A percentile compares a stretch with the other conserved stretches of the same genome.
Evolutionary conservation across 2,888 invertebrate species (phyloP).

Genomic region (Eupsilia transversa): DNA sequence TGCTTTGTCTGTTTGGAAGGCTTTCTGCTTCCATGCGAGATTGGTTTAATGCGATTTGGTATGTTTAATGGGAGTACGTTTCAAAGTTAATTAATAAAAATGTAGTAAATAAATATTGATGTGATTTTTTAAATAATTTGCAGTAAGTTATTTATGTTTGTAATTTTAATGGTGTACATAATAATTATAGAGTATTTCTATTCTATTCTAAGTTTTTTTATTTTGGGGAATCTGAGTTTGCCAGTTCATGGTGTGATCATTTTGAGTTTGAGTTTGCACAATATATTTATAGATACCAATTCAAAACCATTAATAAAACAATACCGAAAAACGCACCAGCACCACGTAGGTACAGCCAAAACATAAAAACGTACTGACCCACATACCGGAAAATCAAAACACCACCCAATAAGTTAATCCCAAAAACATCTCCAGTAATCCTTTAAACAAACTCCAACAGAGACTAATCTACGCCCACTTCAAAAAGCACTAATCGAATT

Average conservation of each 20-base stretch:
- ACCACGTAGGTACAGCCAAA: not conserved
- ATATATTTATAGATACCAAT: not conserved
- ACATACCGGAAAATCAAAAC: not conserved
- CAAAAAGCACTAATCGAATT: slow-evolving; percentile 55
- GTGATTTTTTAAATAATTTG: not conserved
- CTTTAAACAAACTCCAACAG: slow-evolving; percentile 13
- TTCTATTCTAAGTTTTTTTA: too few relatives aligned
- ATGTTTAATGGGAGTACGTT: not conserved
- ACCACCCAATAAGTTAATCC: not conserved
- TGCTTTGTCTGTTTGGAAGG: slow-evolving; percentile 29
- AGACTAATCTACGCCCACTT: slow-evolving; percentile 16
- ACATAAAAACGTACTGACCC: not conserved
- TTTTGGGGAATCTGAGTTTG: not conserved
- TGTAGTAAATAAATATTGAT: too few relatives aligned
- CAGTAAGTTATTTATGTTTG: too few relatives aligned
- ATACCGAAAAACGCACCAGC: not conserved
- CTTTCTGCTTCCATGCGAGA: not conserved
- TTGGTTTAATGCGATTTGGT: slow-evolving; percentile 2
- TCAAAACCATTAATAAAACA: not conserved
- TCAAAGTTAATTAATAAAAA: not conserved
- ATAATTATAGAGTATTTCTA: too few relatives aligned
- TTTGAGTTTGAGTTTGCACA: too few relatives aligned
- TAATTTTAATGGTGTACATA: too few relatives aligned
- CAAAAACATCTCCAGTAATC: slow-evolving; percentile 18
- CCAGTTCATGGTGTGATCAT: too few relatives aligned